phyloP scores from a whole-genome alignment of 1,140 invertebrate species.

The Pseudomyrmex pallidus region DNA sequence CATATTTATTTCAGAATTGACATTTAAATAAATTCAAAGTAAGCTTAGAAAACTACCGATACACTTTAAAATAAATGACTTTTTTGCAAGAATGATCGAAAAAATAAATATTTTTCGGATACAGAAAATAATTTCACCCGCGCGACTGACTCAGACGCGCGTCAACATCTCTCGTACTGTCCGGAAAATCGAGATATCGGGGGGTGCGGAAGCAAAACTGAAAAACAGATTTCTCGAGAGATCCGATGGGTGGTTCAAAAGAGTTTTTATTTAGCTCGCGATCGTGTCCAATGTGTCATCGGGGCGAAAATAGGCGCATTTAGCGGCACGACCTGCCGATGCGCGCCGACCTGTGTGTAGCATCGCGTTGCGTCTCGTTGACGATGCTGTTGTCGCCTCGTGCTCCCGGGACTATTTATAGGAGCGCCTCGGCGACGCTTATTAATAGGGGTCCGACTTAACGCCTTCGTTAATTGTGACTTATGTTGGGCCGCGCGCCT shows the following conservation, averaged over 20 bases:
- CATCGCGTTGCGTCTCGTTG: slow-evolving; percentile 56
- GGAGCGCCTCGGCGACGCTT: slow-evolving; percentile 74
- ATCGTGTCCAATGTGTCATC: slow-evolving; percentile 80
- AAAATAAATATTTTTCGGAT: not conserved
- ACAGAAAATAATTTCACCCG: no score
- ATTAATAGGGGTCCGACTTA: slow-evolving; percentile 78
- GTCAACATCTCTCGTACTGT: not conserved
- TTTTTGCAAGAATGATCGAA: not conserved
- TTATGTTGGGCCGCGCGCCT: slow-evolving; percentile 69
- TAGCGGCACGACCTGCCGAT: slow-evolving; percentile 70
- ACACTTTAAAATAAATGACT: not conserved
- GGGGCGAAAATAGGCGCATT: slow-evolving; percentile 78
- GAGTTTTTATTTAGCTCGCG: slow-evolving; percentile 71
- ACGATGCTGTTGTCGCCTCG: slow-evolving; percentile 67
- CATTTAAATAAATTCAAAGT: not conserved
- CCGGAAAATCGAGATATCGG: not conserved
- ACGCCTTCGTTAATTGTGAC: slow-evolving; percentile 77
- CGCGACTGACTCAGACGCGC: no score
- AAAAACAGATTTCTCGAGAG: slow-evolving; percentile 3
- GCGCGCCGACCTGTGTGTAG: slow-evolving; percentile 72
- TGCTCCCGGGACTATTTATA: slow-evolving; percentile 76
- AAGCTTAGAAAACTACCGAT: not conserved
- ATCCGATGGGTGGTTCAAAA: not conserved
- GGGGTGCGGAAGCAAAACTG: not conserved
- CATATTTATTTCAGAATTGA: no score